Base-by-base conservation (phyloP, 2,113 vertebrate genomes). In the Nothocercus julius region DNA sequence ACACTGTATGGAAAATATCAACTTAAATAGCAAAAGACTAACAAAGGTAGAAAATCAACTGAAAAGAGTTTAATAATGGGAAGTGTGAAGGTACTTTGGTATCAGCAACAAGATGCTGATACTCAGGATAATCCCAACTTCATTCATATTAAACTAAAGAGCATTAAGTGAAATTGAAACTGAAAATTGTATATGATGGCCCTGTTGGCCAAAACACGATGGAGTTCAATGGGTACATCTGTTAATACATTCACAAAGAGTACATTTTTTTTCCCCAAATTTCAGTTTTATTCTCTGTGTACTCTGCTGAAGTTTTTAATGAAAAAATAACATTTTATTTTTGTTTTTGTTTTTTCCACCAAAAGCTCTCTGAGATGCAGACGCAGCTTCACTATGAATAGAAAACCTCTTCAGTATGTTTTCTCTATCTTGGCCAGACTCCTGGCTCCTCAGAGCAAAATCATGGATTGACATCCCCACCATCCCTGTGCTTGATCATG, bases 151-250 rank as follows among this genome's bases (percentile, higher is more conserved):
- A 34, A 73, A 51, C 9, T 67, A 56, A 82, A 85, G 66, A 9
- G 6, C 36, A 61, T 34, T 22, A 59, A 5, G 12, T 85, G 22
- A 40, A 74, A 70, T 19, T 45, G 56, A 88, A 77, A 70, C 40
- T 67, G 36, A 8, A 10, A 67, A 20, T 15, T 49, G 13, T 49
- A 13, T 32, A 30, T 0, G 0, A 34, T 32, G 61, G 8, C 18
- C 24, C 14, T 59, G 25, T 22, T 24, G 45, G 63, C 14, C 63
- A 61, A 75, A 72, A 78, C 10, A 4, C 28, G 12, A 27, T 51
- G 21, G 68, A 86, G 9, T 12, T 67, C 44, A 45, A 74, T 38
- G 30, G 24, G 36, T 36, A 20, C 17, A 49, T 64, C 42, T 68
- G 40, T 72, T 47, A 85, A 54, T 34, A 32, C 7, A 51, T 5